phyloP scores from a whole-genome alignment of 2,797 vertebrate genomes.

The Labroides dimidiatus region DNA sequence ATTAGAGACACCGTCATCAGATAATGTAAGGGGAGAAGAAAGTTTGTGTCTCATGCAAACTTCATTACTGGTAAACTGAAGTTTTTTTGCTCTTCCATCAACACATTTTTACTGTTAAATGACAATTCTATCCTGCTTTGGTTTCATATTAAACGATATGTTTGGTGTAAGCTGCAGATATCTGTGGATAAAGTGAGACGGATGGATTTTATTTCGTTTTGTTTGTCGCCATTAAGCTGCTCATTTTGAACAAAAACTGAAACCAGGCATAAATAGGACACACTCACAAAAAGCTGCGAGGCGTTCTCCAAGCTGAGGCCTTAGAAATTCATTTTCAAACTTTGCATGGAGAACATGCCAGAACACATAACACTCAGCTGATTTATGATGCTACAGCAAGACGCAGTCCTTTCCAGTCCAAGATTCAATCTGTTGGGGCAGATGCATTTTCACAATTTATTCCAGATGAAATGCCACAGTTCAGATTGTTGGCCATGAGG shows the following conservation, averaged over 20 bases:
- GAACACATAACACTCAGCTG: slow-evolving; percentile 22
- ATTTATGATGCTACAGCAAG: slow-evolving; percentile 38
- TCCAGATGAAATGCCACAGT: slow-evolving; percentile 39
- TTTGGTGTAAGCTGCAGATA: not conserved
- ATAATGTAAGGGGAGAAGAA: not conserved
- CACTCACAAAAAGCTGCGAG: not conserved
- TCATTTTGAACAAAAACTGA: slow-evolving; percentile 9
- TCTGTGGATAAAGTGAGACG: not conserved
- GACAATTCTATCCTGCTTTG: too few species aligned
- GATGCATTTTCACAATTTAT: slow-evolving; percentile 60
- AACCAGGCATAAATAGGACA: slow-evolving; percentile 7
- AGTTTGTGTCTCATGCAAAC: not conserved
- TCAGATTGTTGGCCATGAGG: slow-evolving; percentile 14
- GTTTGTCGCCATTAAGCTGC: not conserved
- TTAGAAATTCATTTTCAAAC: slow-evolving; percentile 46
- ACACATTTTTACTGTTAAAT: not conserved
- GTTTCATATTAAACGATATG: not conserved
- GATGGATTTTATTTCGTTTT: not conserved
- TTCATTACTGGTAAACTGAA: not conserved
- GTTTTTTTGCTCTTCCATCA: not conserved
- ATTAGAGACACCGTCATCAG: slow-evolving; percentile 12
- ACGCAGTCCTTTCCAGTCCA: slow-evolving; percentile 39
- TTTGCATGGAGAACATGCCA: slow-evolving; percentile 36
- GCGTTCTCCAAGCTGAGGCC: slow-evolving; percentile 1
- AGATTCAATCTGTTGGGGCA: slow-evolving; percentile 52